Conservation (phyloP, 2,888 invertebrate species). For the Salticus scenicus region DNA sequence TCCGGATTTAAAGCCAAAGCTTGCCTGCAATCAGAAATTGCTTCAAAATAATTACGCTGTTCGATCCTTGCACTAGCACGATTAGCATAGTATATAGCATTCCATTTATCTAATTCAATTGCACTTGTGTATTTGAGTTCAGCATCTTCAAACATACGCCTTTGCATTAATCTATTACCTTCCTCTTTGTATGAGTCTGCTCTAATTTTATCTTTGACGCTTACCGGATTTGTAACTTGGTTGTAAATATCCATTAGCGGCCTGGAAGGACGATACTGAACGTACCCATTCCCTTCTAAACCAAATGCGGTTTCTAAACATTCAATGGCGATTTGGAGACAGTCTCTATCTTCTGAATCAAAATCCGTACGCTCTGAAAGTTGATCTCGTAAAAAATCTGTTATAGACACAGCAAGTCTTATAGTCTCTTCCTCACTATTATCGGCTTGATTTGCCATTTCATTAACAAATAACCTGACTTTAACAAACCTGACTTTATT, state of each 20-base stretch:
- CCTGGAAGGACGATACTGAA: not conserved
- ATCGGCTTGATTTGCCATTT: conserved; percentile 10
- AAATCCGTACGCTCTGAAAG: conserved; percentile 17
- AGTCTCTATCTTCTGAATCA: conserved; percentile 31
- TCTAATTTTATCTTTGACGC: conserved; percentile 25
- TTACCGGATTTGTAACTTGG: conserved; percentile 40
- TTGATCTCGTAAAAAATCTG: conserved; percentile 33
- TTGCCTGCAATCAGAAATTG: conserved; percentile 91
- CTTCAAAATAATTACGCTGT: conserved; percentile 86
- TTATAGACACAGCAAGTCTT: conserved; percentile 32
- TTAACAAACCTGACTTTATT: too few relatives aligned
- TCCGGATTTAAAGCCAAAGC: conserved; percentile 91
- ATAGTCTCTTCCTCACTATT: conserved; percentile 19
- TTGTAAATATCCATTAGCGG: conserved; percentile 45
- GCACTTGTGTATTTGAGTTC: conserved; percentile 82
- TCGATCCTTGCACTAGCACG: conserved; percentile 96
- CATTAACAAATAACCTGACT: too few relatives aligned
- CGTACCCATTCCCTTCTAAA: not conserved
- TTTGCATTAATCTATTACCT: conserved; percentile 86
- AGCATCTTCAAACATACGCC: conserved; percentile 81
- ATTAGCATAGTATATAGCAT: conserved; percentile 97
- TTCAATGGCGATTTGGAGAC: conserved; percentile 30
- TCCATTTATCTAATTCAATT: conserved; percentile 88
- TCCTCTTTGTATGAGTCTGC: conserved; percentile 25
- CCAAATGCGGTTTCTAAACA: conserved; percentile 35